Percentiles rank a stretch among this genome's conserved stretches.
Conservation (phyloP, 2,113 vertebrate species). For the Xiphias gladius region DNA sequence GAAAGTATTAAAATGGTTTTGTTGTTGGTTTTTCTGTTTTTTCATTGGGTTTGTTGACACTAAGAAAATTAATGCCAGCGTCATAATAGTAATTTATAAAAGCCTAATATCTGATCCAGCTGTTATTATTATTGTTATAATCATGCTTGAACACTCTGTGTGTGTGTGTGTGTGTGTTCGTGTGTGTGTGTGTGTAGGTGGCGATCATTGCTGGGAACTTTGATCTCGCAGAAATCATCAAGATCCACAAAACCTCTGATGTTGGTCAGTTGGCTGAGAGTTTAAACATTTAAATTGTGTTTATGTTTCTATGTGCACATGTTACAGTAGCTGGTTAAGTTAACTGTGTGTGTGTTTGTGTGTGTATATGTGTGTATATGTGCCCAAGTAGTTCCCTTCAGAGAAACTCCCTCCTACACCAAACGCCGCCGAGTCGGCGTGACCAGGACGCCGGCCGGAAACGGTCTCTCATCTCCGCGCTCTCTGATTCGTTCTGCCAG, state of each 20-base stretch:
- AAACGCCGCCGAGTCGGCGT: slow-evolving; percentile 85
- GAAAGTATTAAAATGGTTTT: no score
- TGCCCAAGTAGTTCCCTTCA: slow-evolving; percentile 91
- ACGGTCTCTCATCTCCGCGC: slow-evolving; percentile 89
- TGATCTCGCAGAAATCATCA: slow-evolving; percentile 96
- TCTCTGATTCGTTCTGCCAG: slow-evolving; percentile 94
- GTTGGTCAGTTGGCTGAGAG: slow-evolving; percentile 89
- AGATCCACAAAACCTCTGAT: slow-evolving; percentile 95
- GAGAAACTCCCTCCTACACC: slow-evolving; percentile 96
- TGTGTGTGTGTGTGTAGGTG: slow-evolving; percentile 83
- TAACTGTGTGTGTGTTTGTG: slow-evolving; percentile 48
- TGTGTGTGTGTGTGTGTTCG: slow-evolving; percentile 34
- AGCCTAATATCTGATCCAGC: no score
- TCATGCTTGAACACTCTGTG: no score
- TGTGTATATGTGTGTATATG: slow-evolving; percentile 45
- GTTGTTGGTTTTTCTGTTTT: no score
- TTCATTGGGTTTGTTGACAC: no score
- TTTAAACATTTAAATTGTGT: slow-evolving; percentile 15
- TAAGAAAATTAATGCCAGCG: no score
- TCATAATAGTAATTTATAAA: no score
- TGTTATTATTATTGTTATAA: no score
- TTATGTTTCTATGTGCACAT: not conserved
- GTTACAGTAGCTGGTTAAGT: not conserved
- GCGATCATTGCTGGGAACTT: slow-evolving; percentile 99
- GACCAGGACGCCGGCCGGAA: slow-evolving; percentile 79